Conservation (phyloP, 1,140 invertebrate genomes). For the Macrosteles quadrilineatus region DNA sequence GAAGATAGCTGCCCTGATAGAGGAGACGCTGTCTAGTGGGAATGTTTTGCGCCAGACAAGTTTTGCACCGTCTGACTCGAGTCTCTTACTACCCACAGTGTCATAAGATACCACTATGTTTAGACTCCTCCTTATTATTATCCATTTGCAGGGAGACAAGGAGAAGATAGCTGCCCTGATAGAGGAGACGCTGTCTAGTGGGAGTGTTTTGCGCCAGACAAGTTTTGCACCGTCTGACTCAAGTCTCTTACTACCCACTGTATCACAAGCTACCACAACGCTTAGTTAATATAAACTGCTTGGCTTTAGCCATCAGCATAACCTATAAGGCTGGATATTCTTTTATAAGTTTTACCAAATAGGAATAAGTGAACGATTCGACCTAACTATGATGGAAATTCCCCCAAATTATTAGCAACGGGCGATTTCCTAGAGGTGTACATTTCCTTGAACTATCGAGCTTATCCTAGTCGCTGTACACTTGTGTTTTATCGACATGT, state of each 20-base stretch:
- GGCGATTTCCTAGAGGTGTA: conserved; percentile 9
- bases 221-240: conserved; percentile 24
- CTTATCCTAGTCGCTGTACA: conserved; percentile 20
- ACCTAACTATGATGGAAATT: neutral
- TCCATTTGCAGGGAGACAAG: conserved; percentile 61
- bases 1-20: conserved; percentile 70
- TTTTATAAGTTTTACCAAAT: conserved; percentile 26
- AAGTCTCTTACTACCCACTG: neutral
- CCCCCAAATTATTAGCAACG: neutral
- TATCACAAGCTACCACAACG: neutral
- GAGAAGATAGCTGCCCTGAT: conserved; percentile 73
- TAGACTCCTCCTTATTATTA: no score
- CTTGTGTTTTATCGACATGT: neutral
- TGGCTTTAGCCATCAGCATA: neutral
- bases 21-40: conserved; percentile 63
- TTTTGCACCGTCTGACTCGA: conserved; percentile 19
- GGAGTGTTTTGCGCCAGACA: neutral
- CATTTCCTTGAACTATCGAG: conserved; percentile 22
- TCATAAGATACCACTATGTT: neutral
- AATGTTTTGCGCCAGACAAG: neutral
- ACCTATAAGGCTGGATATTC: conserved; percentile 27
- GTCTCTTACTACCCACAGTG: neutral
- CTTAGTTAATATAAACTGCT: conserved; percentile 20
- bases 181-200: conserved; percentile 66
- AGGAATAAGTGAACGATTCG: neutral